Evolutionary conservation across 2,888 invertebrate genomes (phyloP), one percentile per base, ranked within the genome.

Genomic region (Cheilosia soror): DNA sequence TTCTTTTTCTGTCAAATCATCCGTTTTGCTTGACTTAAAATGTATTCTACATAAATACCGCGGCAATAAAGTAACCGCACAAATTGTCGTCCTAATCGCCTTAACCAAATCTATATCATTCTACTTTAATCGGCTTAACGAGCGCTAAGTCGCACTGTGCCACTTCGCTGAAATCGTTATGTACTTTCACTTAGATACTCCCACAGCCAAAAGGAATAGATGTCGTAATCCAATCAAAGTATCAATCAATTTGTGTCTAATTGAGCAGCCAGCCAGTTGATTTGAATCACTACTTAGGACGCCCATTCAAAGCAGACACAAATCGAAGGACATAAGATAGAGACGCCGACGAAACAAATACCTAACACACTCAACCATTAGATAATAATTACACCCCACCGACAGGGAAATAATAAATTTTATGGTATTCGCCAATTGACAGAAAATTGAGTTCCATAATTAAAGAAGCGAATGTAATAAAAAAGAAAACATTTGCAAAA

Each of bases 221-320:
- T 68, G 62, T 57, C 63, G 85, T 85, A 76, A 85, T 85, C 81
- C 81, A 85, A 85, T 85, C 85, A 81, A 76, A 77, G 85, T 81
- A 76, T 85, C 85, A 85, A 77, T 85, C 85, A 85, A 85, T 81
- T 81, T 77, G 68, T 66, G 76, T 57, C 71, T 77, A 85, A 85
- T 85, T 85, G 85, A 85, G 72, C 80, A 60, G 71, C 65, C 53
- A 69, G 69, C 58, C 71, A 65, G 27, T 44, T 65, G 65, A 60
- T 63, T 80, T 69, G 62, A 84, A 42, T 69, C 73, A 55, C 65
- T 80, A 75, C 75, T 76, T 53, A 44, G 75, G 83, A 68, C 82
- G 68, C 40, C 62, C n/a, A 53, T 37, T 31, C n/a, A 69, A 49
- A n/a, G 31, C 20, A 75, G 42, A 37, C 42, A 27, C 47, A 65